Evolutionary conservation across 1,140 invertebrate genomes (phyloP), one percentile per base, ranked within the genome.

Genomic region (Heliconius melpomene): DNA sequence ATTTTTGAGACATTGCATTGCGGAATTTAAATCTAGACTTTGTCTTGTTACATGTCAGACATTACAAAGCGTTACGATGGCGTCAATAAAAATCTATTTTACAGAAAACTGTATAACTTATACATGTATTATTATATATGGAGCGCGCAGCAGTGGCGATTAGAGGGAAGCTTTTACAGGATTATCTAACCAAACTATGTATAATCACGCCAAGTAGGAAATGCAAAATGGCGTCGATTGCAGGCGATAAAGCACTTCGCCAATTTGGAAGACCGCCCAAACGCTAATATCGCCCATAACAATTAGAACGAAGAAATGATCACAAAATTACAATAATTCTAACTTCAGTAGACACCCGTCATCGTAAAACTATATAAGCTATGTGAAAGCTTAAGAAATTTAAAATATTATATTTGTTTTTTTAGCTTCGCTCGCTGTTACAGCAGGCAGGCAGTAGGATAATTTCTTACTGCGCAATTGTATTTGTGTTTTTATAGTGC

Each of bases 221-320:
- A 78, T 78, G 72, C 46, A 81, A 78, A 78, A 81, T 75, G 76
- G 76, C 80, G 76, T 71, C 80, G 76, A 81, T 74, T 75, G 74
- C 72, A 57, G 46, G 75, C 72, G 80, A 81, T 81, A 78, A 78
- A 81, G 72, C 57, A 81, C 75, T 71, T 46, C 66, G 80, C 80
- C 80, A 81, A 81, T 81, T 81, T 81, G 80, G 80, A 81, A 78
- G 57, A 75, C 73, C 80, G 80, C 80, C 80, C 80, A 81, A 81
- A 75, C 77, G 80, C 80, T 81, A 78, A 81, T 78, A 77, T 71
- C 75, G 29, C 26, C 70, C 75, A 77, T 77, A 77, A 77, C 60
- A 77, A 70, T 77, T 40, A 70, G 75, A 77, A 3, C 38, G 75
- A 75, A 81, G 75, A 74, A 81, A 75, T 66, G 77, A 70, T 81